Evolutionary conservation across 2,797 vertebrate species (phyloP), one percentile per base, ranked within the genome.

Genomic region (Pelobates cultripes): DNA sequence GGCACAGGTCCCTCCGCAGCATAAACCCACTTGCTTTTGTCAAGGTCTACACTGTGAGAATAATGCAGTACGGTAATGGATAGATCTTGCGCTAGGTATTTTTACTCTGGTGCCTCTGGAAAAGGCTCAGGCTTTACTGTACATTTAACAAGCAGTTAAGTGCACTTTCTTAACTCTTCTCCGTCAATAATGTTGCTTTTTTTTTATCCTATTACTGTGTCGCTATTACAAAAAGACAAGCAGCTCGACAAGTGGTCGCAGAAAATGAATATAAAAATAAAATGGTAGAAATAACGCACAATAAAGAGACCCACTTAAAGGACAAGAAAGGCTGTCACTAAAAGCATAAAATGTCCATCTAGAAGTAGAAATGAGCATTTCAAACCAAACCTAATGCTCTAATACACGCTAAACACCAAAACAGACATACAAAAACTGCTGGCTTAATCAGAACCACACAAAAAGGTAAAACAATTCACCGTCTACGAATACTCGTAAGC

Each of bases 151-250:
- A 92, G 86, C 88, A 70, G 86, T 89, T 93, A 93, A 90, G 90
- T 89, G 88, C 82, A 88, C 86, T 90, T 91, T 89, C 89, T 85
- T 91, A 89, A 85, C 77, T 75, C 85, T 80, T 85, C 80, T 80
- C 85, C 44, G 6, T 81, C 61, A 85, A 90, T 75, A 78, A 76
- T 85, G 85, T 79, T 90, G 88, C 85, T 80, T 70, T 81, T 86
- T 87, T 90, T 89, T 89, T 89, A 91, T 90, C 81, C 79, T 84
- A 91, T 90, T 91, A 92, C 79, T 76, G 61, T 86, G 76, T 77
- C 81, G 82, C 74, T 67, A 87, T 87, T 88, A 89, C 45, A 47
- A 66, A 70, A 79, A 83, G 45, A 40, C 43, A 64, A 78, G 77
- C 15, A 51, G 28, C 15, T 75, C 77, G 64, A 82, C 10, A 79